Percentiles rank a stretch among this genome's conserved stretches.
These are phyloP conservation scores for Botia kubotai DNA, from an alignment of 2,797 vertebrate species.

Conservation along the genomic window DNA sequence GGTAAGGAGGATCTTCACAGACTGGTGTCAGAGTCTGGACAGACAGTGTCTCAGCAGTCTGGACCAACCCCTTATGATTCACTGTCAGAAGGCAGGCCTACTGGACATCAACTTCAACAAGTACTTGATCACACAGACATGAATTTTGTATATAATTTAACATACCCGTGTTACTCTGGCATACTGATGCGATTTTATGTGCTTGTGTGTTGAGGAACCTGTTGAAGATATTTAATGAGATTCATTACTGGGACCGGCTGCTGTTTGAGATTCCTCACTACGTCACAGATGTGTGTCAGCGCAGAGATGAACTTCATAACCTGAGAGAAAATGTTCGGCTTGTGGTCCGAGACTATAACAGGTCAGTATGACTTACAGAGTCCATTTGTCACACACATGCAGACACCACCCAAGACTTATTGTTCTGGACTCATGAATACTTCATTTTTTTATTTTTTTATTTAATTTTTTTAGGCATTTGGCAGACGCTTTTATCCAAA, in stretches of 20 bases:
- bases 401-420: not conserved
- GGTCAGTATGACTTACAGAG: conserved; percentile 69
- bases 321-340: conserved; percentile 82
- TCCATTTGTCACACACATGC: not conserved
- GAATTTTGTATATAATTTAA: not conserved
- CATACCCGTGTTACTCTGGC: not conserved
- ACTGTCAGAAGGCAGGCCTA: conserved; percentile 71
- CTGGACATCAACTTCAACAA: conserved; percentile 87
- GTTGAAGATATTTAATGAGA: conserved; percentile 82
- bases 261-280: conserved; percentile 83
- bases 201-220: conserved; percentile 72
- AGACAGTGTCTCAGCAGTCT: conserved; percentile 75
- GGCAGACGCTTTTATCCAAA: no score
- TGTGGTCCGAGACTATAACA: conserved; percentile 85
- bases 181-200: not conserved
- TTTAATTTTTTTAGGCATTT: no score
- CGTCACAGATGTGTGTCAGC: conserved; percentile 77
- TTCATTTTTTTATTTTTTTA: no score
- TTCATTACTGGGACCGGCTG: conserved; percentile 85
- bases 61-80: conserved; percentile 79
- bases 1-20: conserved; percentile 76
- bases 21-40: conserved; percentile 80
- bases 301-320: conserved; percentile 78
- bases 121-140: conserved; percentile 66
- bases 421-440: not conserved